Base-by-base conservation (phyloP, 35 echinoderm and acorn worm genomes). In the Patiria miniata region DNA sequence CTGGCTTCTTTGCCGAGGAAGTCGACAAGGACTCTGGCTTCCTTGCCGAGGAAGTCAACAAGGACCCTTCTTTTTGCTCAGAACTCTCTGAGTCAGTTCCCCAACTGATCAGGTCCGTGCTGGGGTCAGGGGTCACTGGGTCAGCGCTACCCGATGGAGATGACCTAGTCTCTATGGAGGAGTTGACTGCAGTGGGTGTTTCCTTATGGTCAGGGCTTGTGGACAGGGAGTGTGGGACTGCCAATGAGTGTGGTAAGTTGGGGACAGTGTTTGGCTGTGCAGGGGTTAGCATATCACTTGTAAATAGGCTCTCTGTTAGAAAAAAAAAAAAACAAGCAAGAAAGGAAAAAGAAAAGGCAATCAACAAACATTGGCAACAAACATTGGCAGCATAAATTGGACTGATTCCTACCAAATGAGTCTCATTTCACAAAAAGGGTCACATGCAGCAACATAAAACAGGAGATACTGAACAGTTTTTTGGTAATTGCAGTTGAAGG, bases 251-350 rank as follows among this genome's bases (percentile, higher is more conserved):
- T 47, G 42, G 42, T 47, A 47, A 47, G 4, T 6, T 47, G 4
- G 42, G 42, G 42, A 47, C 34, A 12, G 34, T 73, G 29, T 73
- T 30, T 4, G 29, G 26, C 34, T 73, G 65, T 73, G 65, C 23
- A 73, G 65, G 26, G 26, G 65, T 36, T 73, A 73, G 34, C 65
- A 73, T 73, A 8, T 73, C 65, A 73, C 65, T 73, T 18, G 26
- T 34, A 73, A 73, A 73, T 73, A 30, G 34, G 65, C 65, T 73
- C 65, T 73, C 65, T 73, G 65, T 73, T 73, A 73, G 65, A 73
- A 73, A 73, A 5, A 30, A 73, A 34, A 26, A 22, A 73, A 73
- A 68, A 47, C 42, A 47, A 47, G 29, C 14, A 10, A 73, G 8
- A 22, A 73, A 26, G 29, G 8, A 22, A 28, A 12, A 73, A 30